These are phyloP conservation scores for Alethe castanea DNA, from an alignment of 2,113 vertebrate genomes.

Conservation along the genomic window DNA sequence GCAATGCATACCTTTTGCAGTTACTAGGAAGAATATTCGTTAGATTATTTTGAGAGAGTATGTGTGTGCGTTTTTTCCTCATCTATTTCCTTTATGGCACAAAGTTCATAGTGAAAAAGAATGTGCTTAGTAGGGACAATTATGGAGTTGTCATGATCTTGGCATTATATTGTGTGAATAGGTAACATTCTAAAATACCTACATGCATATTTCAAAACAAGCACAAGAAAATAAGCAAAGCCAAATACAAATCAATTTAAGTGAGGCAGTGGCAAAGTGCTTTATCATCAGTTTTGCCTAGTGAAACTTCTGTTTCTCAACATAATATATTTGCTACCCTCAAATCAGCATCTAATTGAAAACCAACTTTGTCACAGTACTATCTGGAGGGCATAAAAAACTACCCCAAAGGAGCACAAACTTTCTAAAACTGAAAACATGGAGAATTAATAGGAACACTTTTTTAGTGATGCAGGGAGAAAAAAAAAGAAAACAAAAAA, in stretches of 20 bases:
- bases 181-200: neutral
- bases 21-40: neutral
- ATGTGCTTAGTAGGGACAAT: neutral
- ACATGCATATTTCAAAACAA: neutral
- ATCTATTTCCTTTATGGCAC: neutral
- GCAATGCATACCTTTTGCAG: neutral
- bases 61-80: neutral
- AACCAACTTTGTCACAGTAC: conserved; percentile 11
- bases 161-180: neutral
- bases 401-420: neutral
- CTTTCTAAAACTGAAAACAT: neutral
- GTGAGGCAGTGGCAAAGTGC: neutral
- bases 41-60: neutral
- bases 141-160: neutral
- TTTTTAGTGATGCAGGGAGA: neutral
- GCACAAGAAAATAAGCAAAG: neutral
- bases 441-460: neutral
- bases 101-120: neutral
- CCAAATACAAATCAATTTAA: neutral
- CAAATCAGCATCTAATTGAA: neutral
- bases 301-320: neutral
- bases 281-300: neutral
- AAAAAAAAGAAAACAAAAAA: neutral
- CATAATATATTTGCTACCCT: neutral
- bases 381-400: neutral